Evolutionary conservation across 2,113 vertebrate genomes (phyloP), one percentile per base, ranked within the genome.

Genomic region (Passer domesticus): DNA sequence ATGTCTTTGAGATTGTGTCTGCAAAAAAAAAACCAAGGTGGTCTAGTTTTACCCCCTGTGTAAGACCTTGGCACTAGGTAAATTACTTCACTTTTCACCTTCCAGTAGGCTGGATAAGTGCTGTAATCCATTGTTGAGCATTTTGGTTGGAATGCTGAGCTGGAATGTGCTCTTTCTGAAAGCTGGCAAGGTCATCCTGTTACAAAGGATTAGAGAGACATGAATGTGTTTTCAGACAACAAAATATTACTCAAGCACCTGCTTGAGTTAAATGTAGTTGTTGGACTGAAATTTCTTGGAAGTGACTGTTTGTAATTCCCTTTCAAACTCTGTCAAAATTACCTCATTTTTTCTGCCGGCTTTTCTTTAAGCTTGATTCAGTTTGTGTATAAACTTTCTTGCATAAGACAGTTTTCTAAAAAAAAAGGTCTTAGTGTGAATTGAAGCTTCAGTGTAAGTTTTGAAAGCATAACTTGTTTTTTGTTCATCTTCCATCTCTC

Each of bases 241-340:
- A 90, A 19, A 93, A 74, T 77, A 35, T 70, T 86, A 70, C 56
- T 91, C 13, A 33, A 87, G 76, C 86, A 94, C 83, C 91, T 94
- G 86, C 60, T 78, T 70, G 35, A 87, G 60, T 87, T 87, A 82
- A 82, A 46, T 91, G 81, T 76, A 68, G 49, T 60, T 89, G 50
- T 87, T 94, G 91, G 89, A 91, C 53, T 91, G 87, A 92, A 68
- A 64, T 92, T 56, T 94, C 66, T 91, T 96, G 83, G 77, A 93
- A 47, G 28, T 52, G 73, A 39, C 13, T 89, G 22, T 15, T 83
- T 60, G 35, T 81, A 83, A 77, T 90, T 85, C 89, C 43, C 15
- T 88, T 91, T 92, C 52, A 91, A 84, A 72, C 30, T 78, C 35
- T 72, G 31, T 89, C 41, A 89, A 44, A 91, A 92, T 84, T 72